Conservation (phyloP, 2,888 invertebrate genomes). For the Crocallis elinguaria region DNA sequence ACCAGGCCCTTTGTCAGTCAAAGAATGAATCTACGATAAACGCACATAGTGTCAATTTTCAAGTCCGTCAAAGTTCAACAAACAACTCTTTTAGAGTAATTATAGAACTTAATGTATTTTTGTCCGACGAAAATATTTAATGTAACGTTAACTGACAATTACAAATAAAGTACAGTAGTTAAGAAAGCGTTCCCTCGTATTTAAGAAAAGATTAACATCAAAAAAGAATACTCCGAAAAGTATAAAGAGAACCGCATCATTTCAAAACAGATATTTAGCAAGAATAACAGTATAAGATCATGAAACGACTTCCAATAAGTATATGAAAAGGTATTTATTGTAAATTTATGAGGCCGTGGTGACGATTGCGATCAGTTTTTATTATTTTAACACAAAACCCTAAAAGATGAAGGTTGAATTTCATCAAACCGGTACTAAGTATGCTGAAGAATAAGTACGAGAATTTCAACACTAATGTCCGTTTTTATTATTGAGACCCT, state of each 20-base stretch:
- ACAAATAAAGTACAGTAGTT: background rate
- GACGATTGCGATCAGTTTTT: constrained; percentile 6
- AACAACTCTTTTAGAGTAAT: no score
- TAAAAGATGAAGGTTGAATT: no score
- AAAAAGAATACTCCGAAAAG: background rate
- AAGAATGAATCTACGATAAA: constrained; percentile 63
- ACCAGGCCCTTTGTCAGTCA: constrained; percentile 69
- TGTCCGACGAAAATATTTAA: background rate
- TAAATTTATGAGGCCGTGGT: constrained; percentile 14
- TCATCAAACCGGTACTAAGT: no score
- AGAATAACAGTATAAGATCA: constrained; percentile 4
- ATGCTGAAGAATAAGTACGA: no score
- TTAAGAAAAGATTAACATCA: constrained; percentile 1
- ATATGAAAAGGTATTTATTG: constrained; percentile 13
- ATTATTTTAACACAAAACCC: no score
- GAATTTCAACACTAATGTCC: no score
- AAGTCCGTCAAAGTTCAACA: background rate
- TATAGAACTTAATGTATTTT: no score
- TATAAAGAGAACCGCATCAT: constrained; percentile 8
- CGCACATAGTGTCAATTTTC: constrained; percentile 1
- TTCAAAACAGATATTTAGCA: constrained; percentile 7
- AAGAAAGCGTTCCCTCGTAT: background rate
- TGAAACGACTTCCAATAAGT: constrained; percentile 17
- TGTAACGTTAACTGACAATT: background rate
- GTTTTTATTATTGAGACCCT: no score